Base-by-base conservation (phyloP, 2,797 vertebrate genomes). In the Gymnothorax reevesii region DNA sequence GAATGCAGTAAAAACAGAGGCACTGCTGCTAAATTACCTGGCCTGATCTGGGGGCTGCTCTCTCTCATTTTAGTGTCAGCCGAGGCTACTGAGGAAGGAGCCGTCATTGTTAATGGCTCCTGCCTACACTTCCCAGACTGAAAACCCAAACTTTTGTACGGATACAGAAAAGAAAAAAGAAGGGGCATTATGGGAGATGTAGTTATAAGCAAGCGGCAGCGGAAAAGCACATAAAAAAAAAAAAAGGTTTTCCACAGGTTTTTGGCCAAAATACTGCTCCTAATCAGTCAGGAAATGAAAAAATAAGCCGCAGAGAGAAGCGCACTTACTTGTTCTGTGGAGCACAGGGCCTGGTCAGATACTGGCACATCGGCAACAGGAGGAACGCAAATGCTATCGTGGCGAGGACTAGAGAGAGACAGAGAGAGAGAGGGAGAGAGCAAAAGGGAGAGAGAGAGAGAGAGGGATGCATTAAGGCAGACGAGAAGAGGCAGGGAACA, bases 371-470 rank as follows among this genome's bases (percentile, higher is more conserved):
- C 84, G 99, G 99, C 95, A 99, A 95, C 93, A 99, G 95, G 85
- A 99, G 98, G 93, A 99, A 99, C 93, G 99, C 99, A 92, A 99
- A 99, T 82, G 99, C 99, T 94, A 99, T 99, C 86, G 99, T 99
- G 90, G 99, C 99, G 89, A 99, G 97, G 94, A 99, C 99, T 99
- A 93, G 25, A 90, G 88, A 94, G 90, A 57, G 88, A 90, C 33
- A 42, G 33, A 42, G 33, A 1, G 33, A 42, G 33, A 42, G 33
- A 42, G 33, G 2, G 33, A 42, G 33, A 42, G 90, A 55, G 59
- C 92, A 75, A 92, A 91, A 89, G 93, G 0, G 12, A 86, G 59
- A 59, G 25, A 60, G 57, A 66, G n/a, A 33, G 59, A 15, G 59
- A 7, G 60, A 20, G 60, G 4, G 57, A 59, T 7, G 13, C 33